These are phyloP conservation scores for Dryomyza anilis DNA, from an alignment of 2,888 invertebrate species.

Conservation along the genomic window DNA sequence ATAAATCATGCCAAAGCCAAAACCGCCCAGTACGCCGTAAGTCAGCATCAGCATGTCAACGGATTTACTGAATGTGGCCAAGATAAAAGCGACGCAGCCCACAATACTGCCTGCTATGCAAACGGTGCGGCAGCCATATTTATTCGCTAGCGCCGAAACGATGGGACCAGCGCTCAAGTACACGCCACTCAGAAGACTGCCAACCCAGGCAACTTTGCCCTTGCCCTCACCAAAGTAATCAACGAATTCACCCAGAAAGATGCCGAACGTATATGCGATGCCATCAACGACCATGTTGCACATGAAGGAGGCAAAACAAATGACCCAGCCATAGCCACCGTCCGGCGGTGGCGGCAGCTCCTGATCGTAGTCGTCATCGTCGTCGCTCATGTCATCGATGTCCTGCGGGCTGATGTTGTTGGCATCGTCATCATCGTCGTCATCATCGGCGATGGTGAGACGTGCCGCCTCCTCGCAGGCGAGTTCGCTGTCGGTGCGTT, in stretches of 20 bases:
- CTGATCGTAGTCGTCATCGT: slow-evolving; percentile 72
- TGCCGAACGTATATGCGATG: slow-evolving; percentile 97
- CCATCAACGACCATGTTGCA: slow-evolving; percentile 98
- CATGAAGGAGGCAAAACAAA: slow-evolving; percentile 95
- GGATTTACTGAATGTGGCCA: slow-evolving; percentile 85
- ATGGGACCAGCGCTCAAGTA: slow-evolving; percentile 95
- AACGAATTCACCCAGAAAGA: slow-evolving; percentile 83
- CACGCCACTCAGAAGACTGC: slow-evolving; percentile 92
- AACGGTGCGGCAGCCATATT: slow-evolving; percentile 91
- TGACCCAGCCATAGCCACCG: slow-evolving; percentile 91
- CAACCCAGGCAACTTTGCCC: slow-evolving; percentile 90
- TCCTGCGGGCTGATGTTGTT: slow-evolving; percentile 42
- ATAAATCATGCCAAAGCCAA: slow-evolving; percentile 92
- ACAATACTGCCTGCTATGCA: slow-evolving; percentile 91
- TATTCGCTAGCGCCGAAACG: slow-evolving; percentile 94
- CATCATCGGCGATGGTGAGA: slow-evolving; percentile 69
- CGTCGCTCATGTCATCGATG: slow-evolving; percentile 70
- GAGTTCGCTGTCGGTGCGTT: slow-evolving; percentile 81
- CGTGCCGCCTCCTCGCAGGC: slow-evolving; percentile 84
- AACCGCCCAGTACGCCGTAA: slow-evolving; percentile 91
- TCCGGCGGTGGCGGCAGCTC: slow-evolving; percentile 87
- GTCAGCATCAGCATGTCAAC: slow-evolving; percentile 89
- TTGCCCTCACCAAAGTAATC: slow-evolving; percentile 82
- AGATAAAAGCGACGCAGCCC: slow-evolving; percentile 81
- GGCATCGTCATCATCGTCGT: slow-evolving; percentile 63